phyloP scores from a whole-genome alignment of 2,113 vertebrate genomes.

The Sitta europaea region DNA sequence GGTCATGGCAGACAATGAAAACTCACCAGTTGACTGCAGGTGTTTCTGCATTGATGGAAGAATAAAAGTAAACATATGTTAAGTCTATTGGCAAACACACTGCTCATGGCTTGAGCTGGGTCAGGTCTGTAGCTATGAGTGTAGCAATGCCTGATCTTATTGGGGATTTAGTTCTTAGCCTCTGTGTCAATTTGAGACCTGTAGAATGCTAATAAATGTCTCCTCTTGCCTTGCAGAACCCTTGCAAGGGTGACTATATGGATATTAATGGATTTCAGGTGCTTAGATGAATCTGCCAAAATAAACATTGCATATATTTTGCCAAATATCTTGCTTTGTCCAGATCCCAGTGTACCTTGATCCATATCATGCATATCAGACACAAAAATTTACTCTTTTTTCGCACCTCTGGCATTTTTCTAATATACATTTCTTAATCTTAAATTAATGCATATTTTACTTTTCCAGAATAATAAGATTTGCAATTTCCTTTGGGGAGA shows the following conservation, averaged over 20 bases:
- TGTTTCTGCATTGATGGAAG: not conserved
- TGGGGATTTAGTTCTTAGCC: not conserved
- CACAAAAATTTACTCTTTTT: not conserved
- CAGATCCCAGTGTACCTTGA: not conserved
- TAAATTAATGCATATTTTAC: not conserved
- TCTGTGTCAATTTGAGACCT: not conserved
- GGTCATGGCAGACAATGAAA: not conserved
- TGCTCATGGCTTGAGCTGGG: not conserved
- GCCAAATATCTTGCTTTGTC: not conserved
- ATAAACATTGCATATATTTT: not conserved
- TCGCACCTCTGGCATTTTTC: not conserved
- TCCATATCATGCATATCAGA: not conserved
- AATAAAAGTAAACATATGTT: not conserved
- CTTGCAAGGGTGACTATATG: not conserved
- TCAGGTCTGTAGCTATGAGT: not conserved
- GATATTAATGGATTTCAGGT: not conserved
- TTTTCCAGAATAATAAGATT: not conserved
- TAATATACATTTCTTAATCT: not conserved
- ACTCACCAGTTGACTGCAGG: not conserved
- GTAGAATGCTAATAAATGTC: not conserved
- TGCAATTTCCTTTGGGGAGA: not conserved
- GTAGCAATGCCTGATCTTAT: not conserved
- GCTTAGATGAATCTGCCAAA: not conserved
- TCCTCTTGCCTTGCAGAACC: not conserved
- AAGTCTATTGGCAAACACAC: not conserved